These are phyloP conservation scores for Gastrophryne carolinensis DNA, from an alignment of 2,797 vertebrate species.

Conservation along the genomic window DNA sequence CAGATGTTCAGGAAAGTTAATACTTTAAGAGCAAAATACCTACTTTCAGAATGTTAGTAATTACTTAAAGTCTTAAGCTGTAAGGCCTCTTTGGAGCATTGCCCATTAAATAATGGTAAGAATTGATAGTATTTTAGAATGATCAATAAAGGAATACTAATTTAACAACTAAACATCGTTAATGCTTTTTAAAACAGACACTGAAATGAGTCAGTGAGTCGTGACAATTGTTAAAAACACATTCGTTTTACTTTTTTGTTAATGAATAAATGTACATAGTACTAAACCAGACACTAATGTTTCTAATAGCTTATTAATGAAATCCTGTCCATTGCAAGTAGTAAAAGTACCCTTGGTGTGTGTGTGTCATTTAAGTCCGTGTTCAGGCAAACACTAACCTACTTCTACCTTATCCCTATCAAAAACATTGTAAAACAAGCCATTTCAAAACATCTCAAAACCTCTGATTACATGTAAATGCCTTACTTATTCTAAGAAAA, in stretches of 20 bases:
- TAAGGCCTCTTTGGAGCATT: conserved; percentile 3
- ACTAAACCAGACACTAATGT: conserved; percentile 2
- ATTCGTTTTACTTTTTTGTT: conserved; percentile 32
- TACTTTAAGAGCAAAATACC: too few species aligned
- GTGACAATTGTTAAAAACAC: conserved; percentile 43
- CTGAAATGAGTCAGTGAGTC: conserved; percentile 37
- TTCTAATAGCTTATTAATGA: conserved; percentile 21
- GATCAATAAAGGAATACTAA: conserved; percentile 31
- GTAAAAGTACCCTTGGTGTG: too few species aligned
- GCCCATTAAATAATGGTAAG: conserved; percentile 3
- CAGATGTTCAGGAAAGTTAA: too few species aligned
- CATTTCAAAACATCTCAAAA: too few species aligned
- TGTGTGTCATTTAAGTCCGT: too few species aligned
- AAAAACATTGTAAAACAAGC: too few species aligned
- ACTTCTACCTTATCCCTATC: too few species aligned
- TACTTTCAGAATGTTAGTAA: neutral
- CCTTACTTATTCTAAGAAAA: too few species aligned
- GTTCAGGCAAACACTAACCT: too few species aligned
- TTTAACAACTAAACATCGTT: conserved; percentile 29
- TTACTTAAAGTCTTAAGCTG: neutral
- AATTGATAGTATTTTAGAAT: conserved; percentile 17
- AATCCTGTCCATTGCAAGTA: neutral
- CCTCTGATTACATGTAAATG: too few species aligned
- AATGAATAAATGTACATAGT: conserved; percentile 39
- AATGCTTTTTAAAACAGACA: conserved; percentile 35